Base-by-base conservation (phyloP, 2,888 invertebrate genomes). In the Stenchaetothrips biformis region DNA sequence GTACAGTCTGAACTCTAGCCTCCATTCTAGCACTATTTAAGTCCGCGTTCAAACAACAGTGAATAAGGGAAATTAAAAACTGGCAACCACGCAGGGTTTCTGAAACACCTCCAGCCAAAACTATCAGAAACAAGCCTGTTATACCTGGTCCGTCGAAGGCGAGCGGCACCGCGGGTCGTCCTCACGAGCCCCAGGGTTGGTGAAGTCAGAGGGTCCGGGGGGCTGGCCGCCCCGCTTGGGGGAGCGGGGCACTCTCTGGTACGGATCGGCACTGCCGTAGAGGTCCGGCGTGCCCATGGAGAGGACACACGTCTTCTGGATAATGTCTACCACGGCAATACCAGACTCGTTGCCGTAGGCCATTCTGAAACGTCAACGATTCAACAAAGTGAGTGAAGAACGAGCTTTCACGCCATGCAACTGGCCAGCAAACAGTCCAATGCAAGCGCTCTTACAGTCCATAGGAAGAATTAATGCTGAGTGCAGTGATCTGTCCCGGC, bases 261-360 rank as follows among this genome's bases (percentile, higher is more conserved):
- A 96, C 81, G 95, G 95, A 88, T 96, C 95, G 86, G 93, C 92
- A 79, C 93, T 91, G 86, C 94, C 95, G 90, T 98, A 97, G 84
- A 99, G 91, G 88, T 98, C 96, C 84, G 94, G 93, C 84, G 96
- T 94, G 83, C 94, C 94, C 87, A 96, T 92, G 88, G 95, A 97
- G 84, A 95, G 90, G 86, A 98, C 91, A 87, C 95, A 94, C 83
- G 92, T 91, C 89, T 95, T 95, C 88, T 97, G 97, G 86, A 95
- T 91, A 88, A 95, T 93, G 90, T 99, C 99, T 86, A 97, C 92
- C 88, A 99, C 93, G 87, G 96, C 97, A 87, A 99, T 90, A 85
- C 98, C 98, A 85, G 94, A 93, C 89, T 98, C 98, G 87, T 96
- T 98, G 85, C 98, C 98, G 90, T 97, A 98, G 85, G 97, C 96